A percentile compares a stretch with the other conserved stretches of the same genome.
These are phyloP conservation scores for Danio tinwini DNA, from an alignment of 2,797 vertebrate genomes.

Conservation along the genomic window DNA sequence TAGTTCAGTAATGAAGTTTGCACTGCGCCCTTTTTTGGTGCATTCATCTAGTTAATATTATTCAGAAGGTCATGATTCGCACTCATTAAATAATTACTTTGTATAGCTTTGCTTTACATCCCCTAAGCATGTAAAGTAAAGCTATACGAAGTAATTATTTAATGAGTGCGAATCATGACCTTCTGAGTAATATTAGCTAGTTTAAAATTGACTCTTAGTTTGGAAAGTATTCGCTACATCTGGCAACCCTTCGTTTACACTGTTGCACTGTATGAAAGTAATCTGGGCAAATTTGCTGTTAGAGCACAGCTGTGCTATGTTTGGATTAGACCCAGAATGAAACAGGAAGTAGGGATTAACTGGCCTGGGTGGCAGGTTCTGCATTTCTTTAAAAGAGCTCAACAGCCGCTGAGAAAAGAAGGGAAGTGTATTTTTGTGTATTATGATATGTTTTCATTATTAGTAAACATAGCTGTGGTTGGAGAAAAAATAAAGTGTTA, in stretches of 20 bases:
- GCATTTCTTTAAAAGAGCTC: slow-evolving; percentile 50
- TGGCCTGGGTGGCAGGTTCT: slow-evolving; percentile 62
- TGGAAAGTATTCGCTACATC: slow-evolving; percentile 66
- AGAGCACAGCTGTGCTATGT: slow-evolving; percentile 83
- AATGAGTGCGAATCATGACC: no score
- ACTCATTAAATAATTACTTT: no score
- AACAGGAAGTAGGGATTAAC: slow-evolving; percentile 85
- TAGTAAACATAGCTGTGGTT: not conserved
- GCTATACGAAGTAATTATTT: no score
- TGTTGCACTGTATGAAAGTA: slow-evolving; percentile 73
- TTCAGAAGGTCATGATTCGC: no score
- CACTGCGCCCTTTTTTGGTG: no score
- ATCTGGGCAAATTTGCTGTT: slow-evolving; percentile 75
- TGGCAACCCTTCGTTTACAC: slow-evolving; percentile 75
- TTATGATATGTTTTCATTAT: not conserved
- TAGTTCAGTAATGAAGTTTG: no score
- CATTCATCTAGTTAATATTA: no score
- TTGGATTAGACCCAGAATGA: slow-evolving; percentile 84
- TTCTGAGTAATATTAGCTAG: not conserved
- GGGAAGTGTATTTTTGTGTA: slow-evolving; percentile 27
- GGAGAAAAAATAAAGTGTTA: not conserved
- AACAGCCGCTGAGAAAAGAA: slow-evolving; percentile 38
- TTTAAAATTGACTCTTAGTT: not conserved
- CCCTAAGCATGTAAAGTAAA: no score
- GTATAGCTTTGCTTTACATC: no score